Percentiles rank a stretch among this genome's conserved stretches.
phyloP scores from a whole-genome alignment of 2,113 vertebrate genomes.

The Cyphomyrus discorhynchus region DNA sequence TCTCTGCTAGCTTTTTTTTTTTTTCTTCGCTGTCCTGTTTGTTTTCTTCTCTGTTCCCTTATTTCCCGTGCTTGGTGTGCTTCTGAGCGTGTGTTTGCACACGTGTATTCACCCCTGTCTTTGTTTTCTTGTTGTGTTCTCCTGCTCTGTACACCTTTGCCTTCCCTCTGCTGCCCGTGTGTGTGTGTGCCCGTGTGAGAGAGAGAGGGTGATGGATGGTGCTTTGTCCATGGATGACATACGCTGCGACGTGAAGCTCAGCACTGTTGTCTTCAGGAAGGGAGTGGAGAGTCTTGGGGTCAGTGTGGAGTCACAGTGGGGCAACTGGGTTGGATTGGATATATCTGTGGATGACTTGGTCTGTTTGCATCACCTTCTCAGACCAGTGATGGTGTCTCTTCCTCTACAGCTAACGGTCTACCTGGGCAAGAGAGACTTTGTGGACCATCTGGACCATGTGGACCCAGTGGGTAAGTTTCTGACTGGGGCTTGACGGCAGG shows the following conservation, averaged over 20 bases:
- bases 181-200: not conserved
- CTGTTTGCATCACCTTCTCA: not conserved
- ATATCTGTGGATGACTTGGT: not conserved
- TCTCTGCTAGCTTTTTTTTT: not conserved
- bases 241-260: not conserved
- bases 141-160: not conserved
- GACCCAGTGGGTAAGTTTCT: slow-evolving; percentile 64
- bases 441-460: slow-evolving; percentile 70
- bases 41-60: not conserved
- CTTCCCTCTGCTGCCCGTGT: not conserved
- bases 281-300: not conserved
- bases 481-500: slow-evolving; percentile 33
- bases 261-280: not conserved
- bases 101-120: not conserved
- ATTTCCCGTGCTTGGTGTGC: not conserved
- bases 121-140: not conserved
- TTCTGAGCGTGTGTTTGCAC: not conserved
- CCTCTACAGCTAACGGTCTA: slow-evolving; percentile 56
- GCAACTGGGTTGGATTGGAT: not conserved
- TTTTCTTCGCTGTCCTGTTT: not conserved
- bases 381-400: not conserved
- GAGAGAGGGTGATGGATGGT: slow-evolving; percentile 36
- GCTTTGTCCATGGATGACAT: slow-evolving; percentile 24
- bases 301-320: not conserved
- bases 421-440: slow-evolving; percentile 71